These are phyloP conservation scores for Hyperopisus bebe DNA, from an alignment of 2,113 vertebrate species.

Conservation along the genomic window DNA sequence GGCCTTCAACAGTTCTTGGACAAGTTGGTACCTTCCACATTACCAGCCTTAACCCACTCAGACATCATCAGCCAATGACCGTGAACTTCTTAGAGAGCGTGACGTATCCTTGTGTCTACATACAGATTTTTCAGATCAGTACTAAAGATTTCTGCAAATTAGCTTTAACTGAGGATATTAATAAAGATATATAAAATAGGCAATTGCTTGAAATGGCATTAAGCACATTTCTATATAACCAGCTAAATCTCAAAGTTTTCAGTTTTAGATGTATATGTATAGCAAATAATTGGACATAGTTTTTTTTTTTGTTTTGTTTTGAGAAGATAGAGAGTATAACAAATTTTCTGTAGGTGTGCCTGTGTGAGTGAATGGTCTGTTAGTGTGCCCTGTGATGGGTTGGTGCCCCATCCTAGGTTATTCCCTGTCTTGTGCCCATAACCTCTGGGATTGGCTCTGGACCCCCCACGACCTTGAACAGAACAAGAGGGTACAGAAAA, in stretches of 20 bases:
- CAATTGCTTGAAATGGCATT: neutral
- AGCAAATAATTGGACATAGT: neutral
- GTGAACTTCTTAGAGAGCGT: neutral
- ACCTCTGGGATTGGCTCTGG: too few species aligned
- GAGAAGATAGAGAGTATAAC: neutral
- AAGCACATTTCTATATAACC: neutral
- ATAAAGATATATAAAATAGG: neutral
- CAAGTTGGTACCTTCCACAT: slow-evolving; percentile 56
- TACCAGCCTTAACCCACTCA: neutral
- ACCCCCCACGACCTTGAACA: too few species aligned
- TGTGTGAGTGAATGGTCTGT: too few species aligned
- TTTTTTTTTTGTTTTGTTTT: neutral
- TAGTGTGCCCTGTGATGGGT: too few species aligned
- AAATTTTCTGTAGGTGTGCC: too few species aligned
- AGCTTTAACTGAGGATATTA: neutral
- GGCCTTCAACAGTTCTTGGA: slow-evolving; percentile 87
- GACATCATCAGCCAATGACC: neutral
- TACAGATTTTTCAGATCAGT: neutral
- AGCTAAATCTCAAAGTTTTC: neutral
- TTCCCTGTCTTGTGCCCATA: too few species aligned
- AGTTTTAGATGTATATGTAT: neutral
- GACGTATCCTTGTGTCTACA: neutral
- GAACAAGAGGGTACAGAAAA: too few species aligned
- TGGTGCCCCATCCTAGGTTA: too few species aligned
- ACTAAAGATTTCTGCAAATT: neutral